These are phyloP conservation scores for Ophonus ardosiacus DNA, from an alignment of 2,888 invertebrate species.

Conservation along the genomic window DNA sequence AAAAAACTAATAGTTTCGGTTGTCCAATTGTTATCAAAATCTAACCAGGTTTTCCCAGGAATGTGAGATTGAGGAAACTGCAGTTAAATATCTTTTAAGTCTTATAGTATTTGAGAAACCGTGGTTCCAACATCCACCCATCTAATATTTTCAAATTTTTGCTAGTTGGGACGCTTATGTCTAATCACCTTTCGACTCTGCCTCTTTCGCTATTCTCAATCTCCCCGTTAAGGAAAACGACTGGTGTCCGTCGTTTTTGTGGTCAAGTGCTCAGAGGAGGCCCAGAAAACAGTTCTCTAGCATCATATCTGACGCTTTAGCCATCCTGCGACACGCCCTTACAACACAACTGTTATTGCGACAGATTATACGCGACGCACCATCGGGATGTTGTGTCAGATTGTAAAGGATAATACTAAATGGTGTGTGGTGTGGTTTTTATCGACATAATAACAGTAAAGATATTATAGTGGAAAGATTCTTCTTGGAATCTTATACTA, in stretches of 20 bases:
- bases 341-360: slow-evolving; percentile 53
- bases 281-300: slow-evolving; percentile 4
- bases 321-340: not conserved
- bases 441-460: slow-evolving; percentile 44
- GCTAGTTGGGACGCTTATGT: not conserved
- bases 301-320: slow-evolving; percentile 54
- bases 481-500: not conserved
- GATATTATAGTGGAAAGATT: too few species aligned
- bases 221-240: slow-evolving; percentile 45
- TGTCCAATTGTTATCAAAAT: too few species aligned
- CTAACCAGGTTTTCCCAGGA: too few species aligned
- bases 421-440: slow-evolving; percentile 59
- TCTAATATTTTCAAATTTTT: not conserved
- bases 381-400: slow-evolving; percentile 53
- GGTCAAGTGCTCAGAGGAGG: slow-evolving; percentile 54
- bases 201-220: not conserved
- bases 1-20: too few species aligned
- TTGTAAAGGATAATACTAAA: slow-evolving; percentile 58
- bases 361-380: slow-evolving; percentile 54
- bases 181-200: slow-evolving; percentile 9
- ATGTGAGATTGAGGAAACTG: too few species aligned
- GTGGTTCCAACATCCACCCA: too few species aligned
- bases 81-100: too few species aligned
- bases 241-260: slow-evolving; percentile 52
- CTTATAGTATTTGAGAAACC: too few species aligned